Percentiles rank a stretch among this genome's conserved stretches.
Evolutionary conservation across 2,888 invertebrate species (phyloP).

Genomic region (Campoplex capitator): DNA sequence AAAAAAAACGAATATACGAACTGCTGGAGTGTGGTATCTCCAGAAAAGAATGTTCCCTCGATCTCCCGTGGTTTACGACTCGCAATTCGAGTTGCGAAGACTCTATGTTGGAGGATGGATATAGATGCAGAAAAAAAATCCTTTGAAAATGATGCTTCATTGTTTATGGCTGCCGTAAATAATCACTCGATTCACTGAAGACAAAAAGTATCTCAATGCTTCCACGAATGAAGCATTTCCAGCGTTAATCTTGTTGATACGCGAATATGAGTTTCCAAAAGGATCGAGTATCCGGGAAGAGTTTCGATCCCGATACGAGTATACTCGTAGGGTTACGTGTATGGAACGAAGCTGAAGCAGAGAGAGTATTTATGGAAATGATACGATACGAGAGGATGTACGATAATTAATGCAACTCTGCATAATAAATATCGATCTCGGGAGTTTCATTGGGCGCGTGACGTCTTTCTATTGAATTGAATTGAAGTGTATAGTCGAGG

Average conservation of each 20-base stretch:
- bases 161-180: background rate
- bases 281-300: conserved; percentile 8
- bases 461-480: conserved; percentile 80
- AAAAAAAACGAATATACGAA: background rate
- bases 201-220: no score
- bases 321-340: background rate
- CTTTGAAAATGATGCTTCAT: background rate
- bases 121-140: background rate
- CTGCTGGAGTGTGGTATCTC: background rate
- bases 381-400: conserved; percentile 67
- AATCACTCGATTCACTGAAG: no score
- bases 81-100: background rate
- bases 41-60: conserved; percentile 28
- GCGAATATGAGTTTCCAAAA: background rate
- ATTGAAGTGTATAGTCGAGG: conserved; percentile 72
- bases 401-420: conserved; percentile 82
- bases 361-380: conserved; percentile 64
- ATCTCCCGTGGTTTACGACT: conserved; percentile 9
- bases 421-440: conserved; percentile 82
- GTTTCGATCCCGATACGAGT: background rate
- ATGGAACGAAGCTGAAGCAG: background rate
- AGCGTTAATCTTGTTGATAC: background rate
- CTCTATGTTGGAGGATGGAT: background rate
- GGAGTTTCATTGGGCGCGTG: conserved; percentile 76
- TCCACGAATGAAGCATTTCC: background rate